Base-by-base conservation (phyloP, 2,888 invertebrate species). In the Troglohyphantes excavatus region DNA sequence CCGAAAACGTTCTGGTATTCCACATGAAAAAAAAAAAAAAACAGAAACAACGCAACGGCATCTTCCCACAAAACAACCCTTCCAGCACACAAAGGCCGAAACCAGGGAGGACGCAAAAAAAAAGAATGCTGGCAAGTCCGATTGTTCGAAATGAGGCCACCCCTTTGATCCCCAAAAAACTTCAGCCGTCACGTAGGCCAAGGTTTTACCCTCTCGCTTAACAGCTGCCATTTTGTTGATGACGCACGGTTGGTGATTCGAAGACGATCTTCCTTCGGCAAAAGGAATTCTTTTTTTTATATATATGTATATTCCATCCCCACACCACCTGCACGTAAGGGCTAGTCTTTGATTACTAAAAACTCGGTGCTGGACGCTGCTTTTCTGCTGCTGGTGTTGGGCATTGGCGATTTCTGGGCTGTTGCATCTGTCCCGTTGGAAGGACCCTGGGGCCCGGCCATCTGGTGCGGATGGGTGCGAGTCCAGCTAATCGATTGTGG, bases 91-190 rank as follows among this genome's bases (percentile, higher is more conserved):
- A 29, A 11, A 65, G 39, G 13, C 39, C 23, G 39, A 59, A 26
- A 43, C 29, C 21, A 7, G 13, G 23, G 21, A 70, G 61, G 39
- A 68, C 33, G 53, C 23, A 46, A 26, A 26, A 29, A 46, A 78
- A 63, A 70, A 63, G 27, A 39, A 70, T 68, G 72, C 65, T 61
- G 43, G 29, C 87, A 76, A 88, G 82, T 88, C 88, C 88, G 61
- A 81, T 88, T 88, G 88, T 88, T 88, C 29, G 76, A 88, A 88
- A 88, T 88, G 88, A 88, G 88, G 88, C 82, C 88, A 88, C 82
- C 88, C 88, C 88, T 88, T 88, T 88, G 88, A 88, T 88, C 82
- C 82, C 88, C 68, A 63, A 78, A 17, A 13, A 61, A 39, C 33
- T 13, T 17, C 27, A 27, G 33, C 39, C 87, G 81, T 81, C 75